Evolutionary conservation across 2,113 vertebrate genomes (phyloP).

Genomic region (Cercocebus atys): DNA sequence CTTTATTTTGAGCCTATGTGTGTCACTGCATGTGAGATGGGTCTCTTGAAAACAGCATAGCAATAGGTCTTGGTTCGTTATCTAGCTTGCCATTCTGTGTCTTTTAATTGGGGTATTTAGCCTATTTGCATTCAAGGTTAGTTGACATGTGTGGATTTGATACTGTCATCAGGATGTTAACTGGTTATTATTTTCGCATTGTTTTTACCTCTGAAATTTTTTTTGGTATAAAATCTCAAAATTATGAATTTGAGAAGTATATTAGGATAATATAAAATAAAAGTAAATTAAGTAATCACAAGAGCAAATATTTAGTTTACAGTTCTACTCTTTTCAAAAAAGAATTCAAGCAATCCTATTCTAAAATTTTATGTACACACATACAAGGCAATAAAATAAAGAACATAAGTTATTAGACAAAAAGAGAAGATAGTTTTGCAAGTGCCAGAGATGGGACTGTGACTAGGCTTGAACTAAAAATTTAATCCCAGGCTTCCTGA

Average conservation of each 20-base stretch:
- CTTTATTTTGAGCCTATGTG: too few relatives aligned
- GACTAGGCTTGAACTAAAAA: neutral
- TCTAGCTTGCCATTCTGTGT: too few relatives aligned
- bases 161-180: too few relatives aligned
- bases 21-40: too few relatives aligned
- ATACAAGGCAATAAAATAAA: neutral
- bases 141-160: too few relatives aligned
- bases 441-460: neutral
- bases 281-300: neutral
- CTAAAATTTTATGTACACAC: neutral
- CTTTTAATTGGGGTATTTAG: too few relatives aligned
- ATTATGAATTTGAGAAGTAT: neutral
- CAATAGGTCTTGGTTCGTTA: too few relatives aligned
- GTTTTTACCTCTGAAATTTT: conserved; percentile 1
- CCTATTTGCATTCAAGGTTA: too few relatives aligned
- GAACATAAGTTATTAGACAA: neutral
- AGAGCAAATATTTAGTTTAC: neutral
- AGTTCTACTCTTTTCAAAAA: neutral
- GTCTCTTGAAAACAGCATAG: too few relatives aligned
- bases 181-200: neutral
- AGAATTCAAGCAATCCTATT: neutral
- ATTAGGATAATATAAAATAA: neutral
- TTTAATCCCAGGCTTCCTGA: neutral
- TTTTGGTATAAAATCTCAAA: neutral
- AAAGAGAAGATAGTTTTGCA: neutral